Base-by-base conservation (phyloP, 2,888 invertebrate genomes). In the Ypsolopha sequella region DNA sequence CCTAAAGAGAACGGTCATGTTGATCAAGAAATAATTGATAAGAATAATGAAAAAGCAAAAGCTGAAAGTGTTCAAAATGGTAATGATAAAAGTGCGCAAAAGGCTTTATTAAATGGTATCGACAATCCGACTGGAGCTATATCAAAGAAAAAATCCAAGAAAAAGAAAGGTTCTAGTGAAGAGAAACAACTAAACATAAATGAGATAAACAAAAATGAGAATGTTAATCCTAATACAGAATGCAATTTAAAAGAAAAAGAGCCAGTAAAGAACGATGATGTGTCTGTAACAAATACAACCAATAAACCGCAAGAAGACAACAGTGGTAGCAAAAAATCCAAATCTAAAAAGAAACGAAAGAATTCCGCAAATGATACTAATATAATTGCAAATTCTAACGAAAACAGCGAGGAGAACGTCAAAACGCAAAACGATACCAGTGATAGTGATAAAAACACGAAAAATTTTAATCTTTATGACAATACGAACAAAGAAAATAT, bases 331-430 rank as follows among this genome's bases (percentile, higher is more conserved):
- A 48, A 48, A 48, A 48, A 48, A 36, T 48, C 36, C 39, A 41
- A 49, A 41, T 43, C 7, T 8, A 44, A 13, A 36, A 50, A 35
- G 11, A 50, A 36, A 13, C 24, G 24, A 24, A 24, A 24, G 24
- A 24, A 24, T 24, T 24, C 33, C 33, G 9, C 39, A 24, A 33
- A n/a, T 41, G 36, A 7, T n/a, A 8, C 14, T 24, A 7, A 44
- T 53, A 36, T 35, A 58, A 55, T 9, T 55, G 54, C 13, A 43
- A 51, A 56, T 6, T 56, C 51, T 35, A 62, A 57, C 41, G 66
- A 56, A 24, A 55, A 51, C 4, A 64, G 59, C 10, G 50, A 59
- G 43, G 60, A 63, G 7, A 52, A 50, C 34, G 41, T 34, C n/a
- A 47, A 46, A 9, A 38, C 41, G 24, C 50, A 54, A 11, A 52